Percentiles rank a stretch among this genome's conserved stretches.
Evolutionary conservation across 64 coral and sea anemone species (phyloP).

Genomic region (Pachyseris speciosa): DNA sequence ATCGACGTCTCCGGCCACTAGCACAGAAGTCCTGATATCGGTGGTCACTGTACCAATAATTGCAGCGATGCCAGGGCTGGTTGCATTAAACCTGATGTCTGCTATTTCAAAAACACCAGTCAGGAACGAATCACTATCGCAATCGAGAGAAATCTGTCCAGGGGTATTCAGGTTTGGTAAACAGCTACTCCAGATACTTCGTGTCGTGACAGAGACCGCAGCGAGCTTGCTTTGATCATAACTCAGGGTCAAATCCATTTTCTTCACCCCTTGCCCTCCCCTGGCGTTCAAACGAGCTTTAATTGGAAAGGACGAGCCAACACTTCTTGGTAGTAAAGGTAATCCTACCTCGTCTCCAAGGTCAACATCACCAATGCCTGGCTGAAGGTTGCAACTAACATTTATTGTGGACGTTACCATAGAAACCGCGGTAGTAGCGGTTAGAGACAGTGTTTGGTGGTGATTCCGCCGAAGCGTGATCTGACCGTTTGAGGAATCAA

Average conservation of each 20-base stretch:
- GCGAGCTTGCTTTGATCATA: slow-evolving; percentile 48
- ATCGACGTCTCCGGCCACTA: slow-evolving; percentile 40
- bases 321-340: slow-evolving; percentile 16
- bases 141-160: slow-evolving; percentile 48
- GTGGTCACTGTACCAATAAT: slow-evolving; percentile 52
- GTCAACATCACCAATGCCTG: slow-evolving; percentile 56
- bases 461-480: slow-evolving; percentile 60
- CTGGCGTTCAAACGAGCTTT: slow-evolving; percentile 56
- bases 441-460: slow-evolving; percentile 42
- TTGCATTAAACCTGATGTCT: slow-evolving; percentile 55
- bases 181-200: slow-evolving; percentile 43
- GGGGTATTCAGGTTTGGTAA: slow-evolving; percentile 12
- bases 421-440: slow-evolving; percentile 38
- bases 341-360: slow-evolving; percentile 51
- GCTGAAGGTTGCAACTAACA: slow-evolving; percentile 65
- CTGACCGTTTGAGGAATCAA: slow-evolving; percentile 49
- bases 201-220: slow-evolving; percentile 22
- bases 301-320: slow-evolving; percentile 17
- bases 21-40: background rate
- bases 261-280: background rate
- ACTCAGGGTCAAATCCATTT: slow-evolving; percentile 43
- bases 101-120: slow-evolving; percentile 43
- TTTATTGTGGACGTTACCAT: background rate
- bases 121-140: slow-evolving; percentile 28
- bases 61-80: background rate